Evolutionary conservation across 2,113 vertebrate genomes (phyloP).

Genomic region (Progne subis): DNA sequence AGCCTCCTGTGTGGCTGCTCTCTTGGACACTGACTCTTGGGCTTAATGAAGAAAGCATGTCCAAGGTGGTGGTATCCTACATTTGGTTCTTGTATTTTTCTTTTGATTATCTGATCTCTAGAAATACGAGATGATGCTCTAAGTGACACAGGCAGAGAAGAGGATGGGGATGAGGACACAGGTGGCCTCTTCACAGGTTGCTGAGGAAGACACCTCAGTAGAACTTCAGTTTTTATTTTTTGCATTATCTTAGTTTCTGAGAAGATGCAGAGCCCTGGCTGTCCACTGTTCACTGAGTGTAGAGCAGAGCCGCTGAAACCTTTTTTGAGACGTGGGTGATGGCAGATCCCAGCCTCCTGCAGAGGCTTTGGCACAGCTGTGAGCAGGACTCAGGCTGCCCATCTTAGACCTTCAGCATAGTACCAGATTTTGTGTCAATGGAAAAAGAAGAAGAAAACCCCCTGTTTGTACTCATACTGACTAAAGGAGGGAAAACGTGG

Average conservation of each 20-base stretch:
- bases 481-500: neutral
- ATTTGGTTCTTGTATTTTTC: neutral
- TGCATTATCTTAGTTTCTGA: neutral
- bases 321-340: neutral
- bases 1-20: neutral
- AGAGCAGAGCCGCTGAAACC: neutral
- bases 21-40: neutral
- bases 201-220: neutral
- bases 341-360: neutral
- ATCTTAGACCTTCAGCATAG: neutral
- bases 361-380: neutral
- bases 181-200: neutral
- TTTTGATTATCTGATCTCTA: neutral
- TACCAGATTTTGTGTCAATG: neutral
- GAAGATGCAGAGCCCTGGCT: neutral
- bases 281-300: neutral
- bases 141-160: neutral
- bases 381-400: neutral
- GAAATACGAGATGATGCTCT: neutral
- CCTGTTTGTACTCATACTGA: neutral
- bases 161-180: rapidly evolving
- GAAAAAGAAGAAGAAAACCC: neutral
- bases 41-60: neutral
- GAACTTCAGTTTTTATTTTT: neutral
- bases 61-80: neutral